Evolutionary conservation across 2,888 invertebrate species (phyloP).

Genomic region (Pyrrhopygopsis socrates): DNA sequence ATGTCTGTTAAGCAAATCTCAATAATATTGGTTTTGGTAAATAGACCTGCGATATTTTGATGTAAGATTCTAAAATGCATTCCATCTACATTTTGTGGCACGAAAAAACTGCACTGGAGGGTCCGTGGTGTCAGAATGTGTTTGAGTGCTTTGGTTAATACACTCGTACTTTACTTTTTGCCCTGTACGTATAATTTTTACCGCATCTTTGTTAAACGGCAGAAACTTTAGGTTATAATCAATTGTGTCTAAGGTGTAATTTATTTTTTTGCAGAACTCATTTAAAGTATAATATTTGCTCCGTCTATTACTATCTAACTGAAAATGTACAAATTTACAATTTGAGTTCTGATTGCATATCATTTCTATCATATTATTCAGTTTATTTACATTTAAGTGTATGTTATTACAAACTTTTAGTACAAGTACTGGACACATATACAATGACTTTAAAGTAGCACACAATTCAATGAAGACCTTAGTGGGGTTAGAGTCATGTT

Average conservation of each 20-base stretch:
- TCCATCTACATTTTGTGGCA: neutral
- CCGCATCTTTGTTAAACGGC: neutral
- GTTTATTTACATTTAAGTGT: neutral
- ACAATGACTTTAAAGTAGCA: neutral
- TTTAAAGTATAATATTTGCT: neutral
- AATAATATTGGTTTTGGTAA: neutral
- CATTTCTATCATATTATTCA: neutral
- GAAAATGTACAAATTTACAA: slow-evolving; percentile 24
- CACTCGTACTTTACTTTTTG: too few species aligned
- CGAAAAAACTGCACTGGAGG: neutral
- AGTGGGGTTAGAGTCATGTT: neutral
- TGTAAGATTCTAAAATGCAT: neutral
- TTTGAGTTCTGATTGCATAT: slow-evolving; percentile 11
- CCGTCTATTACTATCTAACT: too few species aligned
- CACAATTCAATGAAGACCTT: neutral
- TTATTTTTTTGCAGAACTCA: neutral
- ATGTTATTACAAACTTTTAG: slow-evolving; percentile 2
- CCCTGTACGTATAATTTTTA: neutral
- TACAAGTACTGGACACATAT: slow-evolving; percentile 4
- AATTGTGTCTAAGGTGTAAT: neutral
- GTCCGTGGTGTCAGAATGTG: neutral
- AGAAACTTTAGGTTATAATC: neutral
- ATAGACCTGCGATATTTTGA: neutral
- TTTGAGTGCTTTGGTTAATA: neutral
- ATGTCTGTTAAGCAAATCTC: neutral